Evolutionary conservation across 2,888 invertebrate species (phyloP), one percentile per base, ranked within the genome.

Genomic region (Hypomecis punctinalis): DNA sequence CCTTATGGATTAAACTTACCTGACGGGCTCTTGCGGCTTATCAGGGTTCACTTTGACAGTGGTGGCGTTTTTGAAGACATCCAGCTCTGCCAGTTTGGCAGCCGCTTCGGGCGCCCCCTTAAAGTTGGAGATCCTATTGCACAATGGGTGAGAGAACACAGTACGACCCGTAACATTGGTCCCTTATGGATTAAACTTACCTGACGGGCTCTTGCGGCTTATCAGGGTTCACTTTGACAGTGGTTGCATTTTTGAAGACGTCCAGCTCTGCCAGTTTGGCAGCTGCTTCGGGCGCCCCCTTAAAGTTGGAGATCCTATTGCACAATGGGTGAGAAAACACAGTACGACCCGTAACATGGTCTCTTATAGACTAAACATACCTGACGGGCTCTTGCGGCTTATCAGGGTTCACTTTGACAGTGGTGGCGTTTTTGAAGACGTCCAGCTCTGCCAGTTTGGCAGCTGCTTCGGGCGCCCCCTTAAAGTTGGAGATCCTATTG

Each of bases 161-260:
- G 1, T 23, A 23, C 23, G 23, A 3, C 23, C 23, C 23, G 23
- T 23, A 23, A 23, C 23, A 23, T 23, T 23, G 23, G 23, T 23
- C 23, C n/a, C n/a, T n/a, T n/a, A n/a, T n/a, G n/a, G n/a, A n/a
- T n/a, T n/a, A n/a, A 10, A 79, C 87, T 66, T 88, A 95, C 90
- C 97, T 95, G 56, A 96, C 95, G 63, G 95, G 93, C 82, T 97
- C 96, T 86, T 97, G 96, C 3, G 97, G 96, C 78, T 97, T 97
- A 84, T 98, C 97, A 8, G 97, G 97, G 89, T 96, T 96, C 53
- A 98, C 94, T 83, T 94, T 94, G 61, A 95, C 89, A 66, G 90
- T 91, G 72, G 94, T 94, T 48, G 97, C 96, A 72, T 94, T 94
- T 86, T 96, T 95, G 89, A 97, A 98, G 74, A 95, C 95, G 5